Evolutionary conservation across 2,797 vertebrate genomes (phyloP).

Genomic region (Crenuchus spilurus): DNA sequence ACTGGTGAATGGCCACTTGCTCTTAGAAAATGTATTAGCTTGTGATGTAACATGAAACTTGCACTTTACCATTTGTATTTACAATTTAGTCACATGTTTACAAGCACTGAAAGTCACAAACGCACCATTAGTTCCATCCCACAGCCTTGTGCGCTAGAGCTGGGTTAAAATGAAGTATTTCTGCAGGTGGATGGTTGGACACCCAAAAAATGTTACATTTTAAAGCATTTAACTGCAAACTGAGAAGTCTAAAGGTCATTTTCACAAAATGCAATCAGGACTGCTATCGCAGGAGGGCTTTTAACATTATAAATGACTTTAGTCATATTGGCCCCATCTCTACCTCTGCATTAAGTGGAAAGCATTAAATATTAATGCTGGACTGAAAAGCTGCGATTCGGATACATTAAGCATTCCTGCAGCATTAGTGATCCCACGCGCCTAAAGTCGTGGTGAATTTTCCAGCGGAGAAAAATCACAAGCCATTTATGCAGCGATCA

Average conservation of each 20-base stretch:
- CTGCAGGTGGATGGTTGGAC: not conserved
- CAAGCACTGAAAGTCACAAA: too few species aligned
- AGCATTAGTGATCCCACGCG: not conserved
- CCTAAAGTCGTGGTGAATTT: slow-evolving; percentile 13
- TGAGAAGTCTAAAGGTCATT: not conserved
- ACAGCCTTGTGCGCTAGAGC: not conserved
- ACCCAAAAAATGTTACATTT: not conserved
- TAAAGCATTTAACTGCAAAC: not conserved
- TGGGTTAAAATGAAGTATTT: not conserved
- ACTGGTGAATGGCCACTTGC: too few species aligned
- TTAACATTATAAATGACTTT: slow-evolving; percentile 5
- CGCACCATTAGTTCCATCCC: too few species aligned
- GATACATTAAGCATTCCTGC: slow-evolving; percentile 8
- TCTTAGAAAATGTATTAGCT: too few species aligned
- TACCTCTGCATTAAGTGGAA: slow-evolving; percentile 16
- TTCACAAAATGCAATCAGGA: not conserved
- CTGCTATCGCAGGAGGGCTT: slow-evolving; percentile 5
- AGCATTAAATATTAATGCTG: slow-evolving; percentile 24
- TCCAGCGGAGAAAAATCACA: not conserved
- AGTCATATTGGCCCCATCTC: not conserved
- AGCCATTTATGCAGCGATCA: slow-evolving; percentile 44
- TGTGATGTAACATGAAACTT: too few species aligned
- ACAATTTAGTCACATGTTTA: too few species aligned
- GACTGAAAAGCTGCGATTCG: slow-evolving; percentile 5
- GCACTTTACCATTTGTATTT: too few species aligned